These are phyloP conservation scores for Amphiprion percula DNA, from an alignment of 2,113 vertebrate genomes.

Conservation along the genomic window DNA sequence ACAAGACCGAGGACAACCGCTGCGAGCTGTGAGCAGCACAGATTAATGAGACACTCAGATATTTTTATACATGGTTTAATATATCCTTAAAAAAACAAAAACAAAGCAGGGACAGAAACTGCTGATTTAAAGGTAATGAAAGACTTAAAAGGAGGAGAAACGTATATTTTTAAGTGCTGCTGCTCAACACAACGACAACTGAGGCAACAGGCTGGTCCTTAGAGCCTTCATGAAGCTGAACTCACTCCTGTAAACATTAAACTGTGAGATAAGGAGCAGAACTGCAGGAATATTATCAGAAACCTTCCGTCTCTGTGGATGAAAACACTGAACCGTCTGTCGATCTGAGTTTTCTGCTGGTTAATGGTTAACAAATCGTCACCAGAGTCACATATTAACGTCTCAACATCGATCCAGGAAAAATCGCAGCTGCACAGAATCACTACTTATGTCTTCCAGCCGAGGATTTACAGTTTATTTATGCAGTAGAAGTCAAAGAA, in stretches of 20 bases:
- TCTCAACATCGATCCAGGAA: neutral
- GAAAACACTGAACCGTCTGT: neutral
- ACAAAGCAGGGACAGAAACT: neutral
- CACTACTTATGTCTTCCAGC: neutral
- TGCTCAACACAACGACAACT: constrained; percentile 1
- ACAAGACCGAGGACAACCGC: constrained; percentile 78
- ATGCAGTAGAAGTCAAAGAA: neutral
- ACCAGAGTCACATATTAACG: constrained; percentile 4
- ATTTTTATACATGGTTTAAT: constrained; percentile 44
- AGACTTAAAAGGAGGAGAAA: constrained; percentile 3
- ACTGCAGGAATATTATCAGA: too few species aligned
- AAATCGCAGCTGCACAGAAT: constrained; percentile 34
- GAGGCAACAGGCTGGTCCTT: constrained; percentile 63
- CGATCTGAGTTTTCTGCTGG: constrained; percentile 1
- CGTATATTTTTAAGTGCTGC: neutral
- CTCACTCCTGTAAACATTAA: constrained; percentile 2
- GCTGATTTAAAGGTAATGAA: neutral
- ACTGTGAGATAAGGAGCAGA: neutral
- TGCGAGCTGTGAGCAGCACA: constrained; percentile 75
- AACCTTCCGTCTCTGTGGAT: constrained; percentile 4
- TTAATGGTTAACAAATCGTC: constrained; percentile 14
- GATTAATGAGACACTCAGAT: constrained; percentile 11
- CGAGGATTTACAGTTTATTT: neutral
- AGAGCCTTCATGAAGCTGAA: constrained; percentile 42
- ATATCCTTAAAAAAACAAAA: constrained; percentile 8